Conservation (phyloP, 2,888 invertebrate species). For the Drosophila limbata region DNA sequence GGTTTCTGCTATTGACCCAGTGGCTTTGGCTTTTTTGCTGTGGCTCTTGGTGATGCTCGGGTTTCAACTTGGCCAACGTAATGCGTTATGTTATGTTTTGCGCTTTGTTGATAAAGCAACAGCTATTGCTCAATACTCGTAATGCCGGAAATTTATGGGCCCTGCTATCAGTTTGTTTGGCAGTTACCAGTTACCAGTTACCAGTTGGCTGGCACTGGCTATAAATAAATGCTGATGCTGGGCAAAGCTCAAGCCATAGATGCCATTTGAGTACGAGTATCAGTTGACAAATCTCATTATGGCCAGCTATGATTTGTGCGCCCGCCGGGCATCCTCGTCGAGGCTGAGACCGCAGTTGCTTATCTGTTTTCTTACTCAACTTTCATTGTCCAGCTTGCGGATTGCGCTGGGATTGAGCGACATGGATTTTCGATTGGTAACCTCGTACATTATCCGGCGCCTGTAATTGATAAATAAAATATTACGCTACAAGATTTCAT, state of each 20-base stretch:
- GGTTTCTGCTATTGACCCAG: slow-evolving; percentile 20
- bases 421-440: slow-evolving; percentile 32
- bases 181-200: slow-evolving; percentile 36
- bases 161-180: slow-evolving; percentile 52
- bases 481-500: slow-evolving; percentile 50
- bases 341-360: slow-evolving; percentile 15
- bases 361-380: slow-evolving; percentile 29
- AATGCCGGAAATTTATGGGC: slow-evolving; percentile 65
- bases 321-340: slow-evolving; percentile 21
- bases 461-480: slow-evolving; percentile 71
- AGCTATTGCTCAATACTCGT: slow-evolving; percentile 64
- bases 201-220: slow-evolving; percentile 35
- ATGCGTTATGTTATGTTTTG: slow-evolving; percentile 43
- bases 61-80: slow-evolving; percentile 17
- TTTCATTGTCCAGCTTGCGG: slow-evolving; percentile 7
- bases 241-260: slow-evolving; percentile 16
- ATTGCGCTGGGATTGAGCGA: slow-evolving; percentile 11
- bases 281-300: slow-evolving; percentile 72
- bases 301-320: slow-evolving; percentile 56
- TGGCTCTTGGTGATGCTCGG: slow-evolving; percentile 3
- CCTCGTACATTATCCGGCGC: slow-evolving; percentile 8
- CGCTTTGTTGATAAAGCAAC: slow-evolving; percentile 64
- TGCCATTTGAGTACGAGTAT: slow-evolving; percentile 51
- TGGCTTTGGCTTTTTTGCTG: not conserved
- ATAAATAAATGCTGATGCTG: slow-evolving; percentile 66